Conservation (phyloP, 2,113 vertebrate species). For the Sylvia atricapilla region DNA sequence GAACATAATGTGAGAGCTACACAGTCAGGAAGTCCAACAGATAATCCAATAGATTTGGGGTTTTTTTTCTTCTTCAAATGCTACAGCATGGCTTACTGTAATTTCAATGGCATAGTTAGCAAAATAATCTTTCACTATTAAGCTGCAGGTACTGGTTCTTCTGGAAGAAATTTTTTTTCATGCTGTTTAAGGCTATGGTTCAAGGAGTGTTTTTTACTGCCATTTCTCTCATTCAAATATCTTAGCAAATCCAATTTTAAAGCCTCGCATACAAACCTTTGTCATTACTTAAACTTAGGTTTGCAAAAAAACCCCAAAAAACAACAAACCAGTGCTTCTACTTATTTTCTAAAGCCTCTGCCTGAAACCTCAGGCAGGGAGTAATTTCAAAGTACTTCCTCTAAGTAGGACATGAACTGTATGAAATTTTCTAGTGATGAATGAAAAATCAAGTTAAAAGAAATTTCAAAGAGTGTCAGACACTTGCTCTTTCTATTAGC, state of each 20-base stretch:
- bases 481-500: neutral
- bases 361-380: neutral
- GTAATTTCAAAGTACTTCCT: neutral
- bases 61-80: neutral
- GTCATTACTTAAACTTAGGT: neutral
- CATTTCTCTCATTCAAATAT: neutral
- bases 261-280: neutral
- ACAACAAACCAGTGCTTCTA: neutral
- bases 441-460: neutral
- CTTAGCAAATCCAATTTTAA: neutral
- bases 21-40: neutral
- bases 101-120: neutral
- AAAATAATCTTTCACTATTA: neutral
- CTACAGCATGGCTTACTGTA: neutral
- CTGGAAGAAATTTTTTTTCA: neutral
- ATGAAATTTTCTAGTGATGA: neutral
- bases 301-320: neutral
- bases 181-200: neutral
- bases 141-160: neutral
- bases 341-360: neutral
- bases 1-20: neutral
- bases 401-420: neutral
- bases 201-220: neutral
- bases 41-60: neutral
- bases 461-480: neutral